phyloP scores from a whole-genome alignment of 1,140 invertebrate species.

The Drosophila pallidifrons region DNA sequence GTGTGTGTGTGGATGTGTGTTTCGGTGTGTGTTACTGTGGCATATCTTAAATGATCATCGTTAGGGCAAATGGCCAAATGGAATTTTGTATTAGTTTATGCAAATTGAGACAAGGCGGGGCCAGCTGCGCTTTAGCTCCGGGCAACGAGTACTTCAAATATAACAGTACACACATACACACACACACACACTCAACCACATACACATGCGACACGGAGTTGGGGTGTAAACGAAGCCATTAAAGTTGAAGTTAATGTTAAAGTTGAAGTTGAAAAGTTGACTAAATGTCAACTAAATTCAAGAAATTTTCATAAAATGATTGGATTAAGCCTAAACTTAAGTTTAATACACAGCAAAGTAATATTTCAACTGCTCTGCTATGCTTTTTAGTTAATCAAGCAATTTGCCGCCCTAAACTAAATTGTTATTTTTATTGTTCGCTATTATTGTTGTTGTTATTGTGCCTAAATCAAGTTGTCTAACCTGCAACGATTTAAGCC shows the following conservation, averaged over 20 bases:
- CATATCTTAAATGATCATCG: conserved; percentile 66
- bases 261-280: conserved; percentile 11
- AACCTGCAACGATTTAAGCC: conserved; percentile 14
- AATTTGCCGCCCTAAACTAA: not conserved
- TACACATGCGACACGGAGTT: not conserved
- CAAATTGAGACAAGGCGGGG: conserved; percentile 26
- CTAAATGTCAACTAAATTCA: conserved; percentile 6
- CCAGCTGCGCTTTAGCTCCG: conserved; percentile 26
- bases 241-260: too few relatives aligned
- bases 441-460: not conserved
- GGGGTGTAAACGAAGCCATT: conserved; percentile 1
- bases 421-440: conserved; percentile 2
- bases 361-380: too few relatives aligned
- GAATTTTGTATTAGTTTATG: conserved; percentile 53
- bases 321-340: not conserved
- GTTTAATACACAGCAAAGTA: not conserved
- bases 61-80: conserved; percentile 26
- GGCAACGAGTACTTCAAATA: conserved; percentile 21
- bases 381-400: not conserved
- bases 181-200: not conserved
- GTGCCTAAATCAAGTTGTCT: conserved; percentile 12
- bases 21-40: conserved; percentile 20
- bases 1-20: conserved; percentile 3
- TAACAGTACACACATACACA: not conserved
- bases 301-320: conserved; percentile 15